Percentiles rank a stretch among this genome's conserved stretches.
phyloP scores from a whole-genome alignment of 2,797 vertebrate species.

The Limosa lapponica region DNA sequence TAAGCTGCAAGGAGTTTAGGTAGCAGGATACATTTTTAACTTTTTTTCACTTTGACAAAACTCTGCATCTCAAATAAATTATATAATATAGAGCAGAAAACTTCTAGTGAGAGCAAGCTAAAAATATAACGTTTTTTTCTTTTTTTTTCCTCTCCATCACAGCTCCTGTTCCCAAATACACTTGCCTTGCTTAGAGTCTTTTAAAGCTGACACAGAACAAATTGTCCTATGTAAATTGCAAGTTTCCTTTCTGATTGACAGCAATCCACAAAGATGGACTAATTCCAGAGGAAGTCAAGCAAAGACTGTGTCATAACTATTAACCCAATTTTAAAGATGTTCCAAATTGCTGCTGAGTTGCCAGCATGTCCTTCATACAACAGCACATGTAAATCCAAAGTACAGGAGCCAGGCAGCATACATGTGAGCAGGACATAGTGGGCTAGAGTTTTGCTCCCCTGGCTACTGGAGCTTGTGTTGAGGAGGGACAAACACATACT shows the following conservation, averaged over 20 bases:
- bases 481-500: not conserved
- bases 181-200: constrained; percentile 51
- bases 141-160: constrained; percentile 35
- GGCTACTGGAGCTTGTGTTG: not conserved
- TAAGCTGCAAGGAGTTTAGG: not conserved
- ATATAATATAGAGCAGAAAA: constrained; percentile 49
- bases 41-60: constrained; percentile 4
- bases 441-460: not conserved
- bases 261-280: constrained; percentile 61
- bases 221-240: constrained; percentile 67
- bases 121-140: constrained; percentile 24
- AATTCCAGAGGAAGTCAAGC: constrained; percentile 61
- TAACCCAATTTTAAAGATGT: constrained; percentile 21
- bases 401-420: not conserved
- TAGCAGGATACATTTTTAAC: not conserved
- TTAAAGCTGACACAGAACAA: constrained; percentile 70
- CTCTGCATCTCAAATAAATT: constrained; percentile 45
- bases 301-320: constrained; percentile 15
- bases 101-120: constrained; percentile 51
- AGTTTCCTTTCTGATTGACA: constrained; percentile 56
- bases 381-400: accelerated
- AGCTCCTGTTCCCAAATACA: constrained; percentile 63
- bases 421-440: not conserved
- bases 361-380: not conserved
- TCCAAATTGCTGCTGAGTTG: not conserved